phyloP scores from a whole-genome alignment of 2,888 invertebrate genomes.

The Drosophila borealis region DNA sequence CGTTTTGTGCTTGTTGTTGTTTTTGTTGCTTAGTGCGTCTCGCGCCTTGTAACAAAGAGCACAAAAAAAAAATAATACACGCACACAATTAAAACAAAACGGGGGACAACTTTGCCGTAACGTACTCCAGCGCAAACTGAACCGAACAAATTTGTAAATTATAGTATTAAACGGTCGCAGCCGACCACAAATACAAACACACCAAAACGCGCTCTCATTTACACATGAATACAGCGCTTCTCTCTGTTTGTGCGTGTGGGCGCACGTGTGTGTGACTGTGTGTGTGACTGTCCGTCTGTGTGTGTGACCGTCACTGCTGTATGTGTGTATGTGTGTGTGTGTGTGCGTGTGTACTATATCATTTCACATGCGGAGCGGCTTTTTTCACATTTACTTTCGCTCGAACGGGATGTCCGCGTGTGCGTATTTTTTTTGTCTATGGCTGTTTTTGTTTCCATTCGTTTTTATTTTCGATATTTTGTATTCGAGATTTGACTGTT shows the following conservation, averaged over 20 bases:
- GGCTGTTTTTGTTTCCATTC: conserved; percentile 56
- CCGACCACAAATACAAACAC: conserved; percentile 35
- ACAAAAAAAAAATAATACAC: conserved; percentile 27
- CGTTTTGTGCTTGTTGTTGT: conserved; percentile 14
- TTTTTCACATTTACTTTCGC: conserved; percentile 28
- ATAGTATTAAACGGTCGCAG: conserved; percentile 65
- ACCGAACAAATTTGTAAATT: conserved; percentile 72
- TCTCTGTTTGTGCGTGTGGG: background rate
- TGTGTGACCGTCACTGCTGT: no score
- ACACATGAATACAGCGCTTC: no score
- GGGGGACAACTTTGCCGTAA: conserved; percentile 73
- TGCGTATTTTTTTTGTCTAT: conserved; percentile 27
- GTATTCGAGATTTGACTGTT: conserved; percentile 21
- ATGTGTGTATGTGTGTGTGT: conserved; percentile 7
- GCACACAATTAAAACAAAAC: conserved; percentile 35
- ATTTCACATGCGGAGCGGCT: conserved; percentile 34
- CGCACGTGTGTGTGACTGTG: background rate
- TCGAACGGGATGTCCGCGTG: conserved; percentile 22
- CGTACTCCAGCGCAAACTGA: conserved; percentile 78
- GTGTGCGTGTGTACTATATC: conserved; percentile 23
- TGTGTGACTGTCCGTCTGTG: conserved; percentile 11
- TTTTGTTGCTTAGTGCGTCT: background rate
- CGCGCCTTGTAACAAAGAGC: conserved; percentile 12
- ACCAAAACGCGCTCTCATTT: conserved; percentile 6
- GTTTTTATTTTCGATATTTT: conserved; percentile 21